Evolutionary conservation across 2,888 invertebrate species (phyloP), one percentile per base, ranked within the genome.

Genomic region (Spilarctia lutea): DNA sequence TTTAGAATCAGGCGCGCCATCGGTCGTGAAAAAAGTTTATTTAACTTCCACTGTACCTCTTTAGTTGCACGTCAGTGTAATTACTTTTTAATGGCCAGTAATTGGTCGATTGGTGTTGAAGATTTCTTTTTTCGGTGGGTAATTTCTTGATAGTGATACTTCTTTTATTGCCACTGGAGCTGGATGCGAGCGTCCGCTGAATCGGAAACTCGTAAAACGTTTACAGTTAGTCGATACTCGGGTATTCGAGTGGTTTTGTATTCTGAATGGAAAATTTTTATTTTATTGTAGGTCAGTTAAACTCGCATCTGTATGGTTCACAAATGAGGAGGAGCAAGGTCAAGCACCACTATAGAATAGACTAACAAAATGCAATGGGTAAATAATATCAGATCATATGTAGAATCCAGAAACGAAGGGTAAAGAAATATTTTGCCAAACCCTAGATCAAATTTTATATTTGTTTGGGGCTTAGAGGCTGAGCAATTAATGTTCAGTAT

Each of bases 111-210:
- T 56, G 35, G n/a, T 69, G 52, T 33, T 8, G 7, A 35, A 33
- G n/a, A 68, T 27, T 42, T 68, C 33, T 45, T 81, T 79, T 83
- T 69, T 73, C 67, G 63, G 83, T 72, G 76, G 65, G 79, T 71
- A 81, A 81, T 69, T 69, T 81, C 75, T 79, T 82, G 71, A 79
- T 79, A 84, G 82, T 79, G 72, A 82, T 75, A 65, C 74, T 72
- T 77, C 80, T 82, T 82, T 75, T 75, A 80, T 77, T 72, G 73
- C 72, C 75, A 69, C 70, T 83, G 74, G 75, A 81, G 72, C 52
- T 52, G 65, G 45, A 79, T 45, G 75, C n/a, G 39, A 33, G 48
- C 35, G 27, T 18, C 27, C 65, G 27, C 65, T 60, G 68, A 75
- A 74, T 74, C 72, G 42, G 52, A 39, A 74, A 48, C 68, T 82